These are phyloP conservation scores for Agriopis aurantiaria DNA, from an alignment of 2,888 invertebrate species.

Conservation along the genomic window DNA sequence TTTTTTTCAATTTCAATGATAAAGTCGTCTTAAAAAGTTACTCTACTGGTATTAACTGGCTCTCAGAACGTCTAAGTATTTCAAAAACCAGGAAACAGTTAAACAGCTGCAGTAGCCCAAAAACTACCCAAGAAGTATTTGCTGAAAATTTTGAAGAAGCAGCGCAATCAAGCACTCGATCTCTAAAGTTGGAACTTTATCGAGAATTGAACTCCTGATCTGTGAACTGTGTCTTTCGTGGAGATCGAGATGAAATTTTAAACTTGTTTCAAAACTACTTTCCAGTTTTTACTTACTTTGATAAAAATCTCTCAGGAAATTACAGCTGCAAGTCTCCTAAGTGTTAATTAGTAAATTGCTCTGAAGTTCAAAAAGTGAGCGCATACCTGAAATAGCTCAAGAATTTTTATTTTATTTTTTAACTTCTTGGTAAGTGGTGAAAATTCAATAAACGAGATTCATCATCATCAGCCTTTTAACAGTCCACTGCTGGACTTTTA, in stretches of 20 bases:
- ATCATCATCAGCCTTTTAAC: no score
- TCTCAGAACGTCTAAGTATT: background rate
- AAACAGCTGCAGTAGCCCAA: constrained; percentile 1
- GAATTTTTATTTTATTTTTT: no score
- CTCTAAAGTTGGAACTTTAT: constrained; percentile 67
- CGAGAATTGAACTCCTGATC: constrained; percentile 70
- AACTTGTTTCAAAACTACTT: constrained; percentile 66
- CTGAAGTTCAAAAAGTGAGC: no score
- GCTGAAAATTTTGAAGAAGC: constrained; percentile 68
- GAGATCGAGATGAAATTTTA: constrained; percentile 74
- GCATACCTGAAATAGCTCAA: no score
- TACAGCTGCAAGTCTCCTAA: constrained; percentile 12
- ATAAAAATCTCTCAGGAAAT: constrained; percentile 23
- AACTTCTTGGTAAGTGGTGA: no score
- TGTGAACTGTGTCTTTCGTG: constrained; percentile 64
- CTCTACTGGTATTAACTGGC: no score
- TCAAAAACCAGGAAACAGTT: background rate
- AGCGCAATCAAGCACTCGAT: constrained; percentile 78
- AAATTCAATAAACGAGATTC: no score
- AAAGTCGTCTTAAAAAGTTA: no score
- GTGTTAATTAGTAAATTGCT: constrained; percentile 5
- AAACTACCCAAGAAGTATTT: constrained; percentile 57
- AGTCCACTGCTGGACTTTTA: no score
- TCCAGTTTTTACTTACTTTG: constrained; percentile 42
- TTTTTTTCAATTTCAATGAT: no score